Percentiles rank a stretch among this genome's conserved stretches.
These are phyloP conservation scores for Physocephala rufipes DNA, from an alignment of 2,888 invertebrate species.

Conservation along the genomic window DNA sequence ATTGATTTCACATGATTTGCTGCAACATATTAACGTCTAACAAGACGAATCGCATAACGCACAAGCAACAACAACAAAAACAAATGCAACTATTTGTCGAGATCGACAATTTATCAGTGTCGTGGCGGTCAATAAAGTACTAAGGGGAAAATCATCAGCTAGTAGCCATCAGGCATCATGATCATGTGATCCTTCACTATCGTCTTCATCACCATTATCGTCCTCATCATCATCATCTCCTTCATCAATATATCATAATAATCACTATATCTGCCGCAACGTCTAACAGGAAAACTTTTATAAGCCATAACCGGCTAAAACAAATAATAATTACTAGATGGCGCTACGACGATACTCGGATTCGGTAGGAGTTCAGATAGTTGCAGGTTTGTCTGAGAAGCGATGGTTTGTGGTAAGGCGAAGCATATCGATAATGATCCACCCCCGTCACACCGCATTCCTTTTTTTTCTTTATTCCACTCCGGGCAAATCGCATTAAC, in stretches of 20 bases:
- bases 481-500: slow-evolving; percentile 36
- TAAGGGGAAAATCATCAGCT: neutral
- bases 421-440: no score
- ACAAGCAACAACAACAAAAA: slow-evolving; percentile 9
- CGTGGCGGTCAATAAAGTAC: slow-evolving; percentile 53
- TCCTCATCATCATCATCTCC: neutral
- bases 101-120: slow-evolving; percentile 53
- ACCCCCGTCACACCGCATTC: no score
- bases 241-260: no score
- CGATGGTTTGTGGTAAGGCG: no score
- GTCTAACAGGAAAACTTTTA: slow-evolving; percentile 1
- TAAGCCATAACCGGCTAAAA: neutral
- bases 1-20: slow-evolving; percentile 63
- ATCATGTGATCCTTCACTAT: neutral
- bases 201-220: neutral
- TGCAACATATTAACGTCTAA: slow-evolving; percentile 39
- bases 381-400: no score
- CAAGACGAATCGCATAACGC: slow-evolving; percentile 35
- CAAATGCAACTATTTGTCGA: neutral
- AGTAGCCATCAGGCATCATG: neutral
- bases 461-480: neutral
- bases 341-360: slow-evolving; percentile 36
- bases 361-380: no score
- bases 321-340: slow-evolving; percentile 38
- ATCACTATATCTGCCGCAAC: neutral